Evolutionary conservation across 2,797 vertebrate species (phyloP).

Genomic region (Silurus lanzhouensis): DNA sequence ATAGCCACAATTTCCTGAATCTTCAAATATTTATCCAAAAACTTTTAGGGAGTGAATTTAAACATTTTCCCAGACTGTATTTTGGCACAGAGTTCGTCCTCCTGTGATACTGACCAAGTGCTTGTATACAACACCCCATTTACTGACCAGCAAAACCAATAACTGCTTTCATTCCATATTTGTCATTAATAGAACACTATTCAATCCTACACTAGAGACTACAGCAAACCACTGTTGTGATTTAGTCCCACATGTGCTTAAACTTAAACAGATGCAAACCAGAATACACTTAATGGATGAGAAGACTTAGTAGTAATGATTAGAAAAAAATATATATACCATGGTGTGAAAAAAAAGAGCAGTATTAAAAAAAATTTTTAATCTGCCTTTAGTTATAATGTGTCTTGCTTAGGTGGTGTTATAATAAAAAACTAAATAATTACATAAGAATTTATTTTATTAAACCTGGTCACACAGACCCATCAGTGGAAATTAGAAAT

Average conservation of each 20-base stretch:
- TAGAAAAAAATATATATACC: background rate
- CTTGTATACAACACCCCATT: background rate
- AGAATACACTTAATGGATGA: background rate
- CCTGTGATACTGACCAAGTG: too few relatives aligned
- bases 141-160: background rate
- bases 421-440: too few relatives aligned
- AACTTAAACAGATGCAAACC: background rate
- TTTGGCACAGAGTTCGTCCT: background rate
- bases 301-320: background rate
- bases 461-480: too few relatives aligned
- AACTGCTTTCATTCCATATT: background rate
- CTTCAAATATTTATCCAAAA: background rate
- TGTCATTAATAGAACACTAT: background rate
- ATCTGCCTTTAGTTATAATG: background rate
- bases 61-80: background rate
- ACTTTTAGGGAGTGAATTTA: background rate
- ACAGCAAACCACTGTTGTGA: background rate
- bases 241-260: background rate
- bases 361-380: too few relatives aligned
- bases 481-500: too few relatives aligned
- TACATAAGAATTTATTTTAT: too few relatives aligned
- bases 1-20: background rate
- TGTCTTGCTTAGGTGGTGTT: too few relatives aligned
- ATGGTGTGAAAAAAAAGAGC: too few relatives aligned
- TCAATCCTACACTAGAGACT: background rate